Conservation (phyloP, 2,113 vertebrate species). For the Dromiciops gliroides region DNA sequence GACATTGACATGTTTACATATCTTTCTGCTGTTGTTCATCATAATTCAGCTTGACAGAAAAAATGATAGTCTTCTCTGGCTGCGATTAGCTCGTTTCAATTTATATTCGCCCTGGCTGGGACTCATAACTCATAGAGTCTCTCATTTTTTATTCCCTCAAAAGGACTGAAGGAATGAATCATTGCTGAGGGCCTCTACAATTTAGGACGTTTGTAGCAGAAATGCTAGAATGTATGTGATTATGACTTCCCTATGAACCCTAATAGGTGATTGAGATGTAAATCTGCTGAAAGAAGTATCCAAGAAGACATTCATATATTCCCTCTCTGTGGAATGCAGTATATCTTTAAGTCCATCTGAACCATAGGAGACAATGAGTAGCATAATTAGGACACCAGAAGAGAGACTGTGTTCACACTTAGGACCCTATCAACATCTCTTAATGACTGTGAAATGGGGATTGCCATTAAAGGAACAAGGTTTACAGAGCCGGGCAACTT, state of each 20-base stretch:
- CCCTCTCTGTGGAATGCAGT: background rate
- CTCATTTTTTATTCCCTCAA: constrained; percentile 23
- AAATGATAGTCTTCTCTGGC: background rate
- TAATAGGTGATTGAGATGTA: background rate
- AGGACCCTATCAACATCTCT: background rate
- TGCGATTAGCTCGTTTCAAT: background rate
- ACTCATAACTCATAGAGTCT: constrained; percentile 32
- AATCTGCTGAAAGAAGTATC: background rate
- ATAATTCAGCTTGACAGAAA: background rate
- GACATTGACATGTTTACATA: background rate
- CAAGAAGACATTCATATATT: background rate
- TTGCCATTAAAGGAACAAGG: constrained; percentile 4
- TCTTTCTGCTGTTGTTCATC: constrained; percentile 16
- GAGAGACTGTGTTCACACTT: background rate
- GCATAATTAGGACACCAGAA: background rate
- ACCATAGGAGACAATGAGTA: background rate
- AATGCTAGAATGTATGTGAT: background rate
- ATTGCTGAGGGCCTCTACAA: background rate
- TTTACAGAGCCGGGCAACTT: background rate
- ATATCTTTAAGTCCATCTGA: background rate
- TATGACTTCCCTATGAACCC: constrained; percentile 47
- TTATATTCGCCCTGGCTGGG: constrained; percentile 42
- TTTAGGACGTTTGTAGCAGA: constrained; percentile 28
- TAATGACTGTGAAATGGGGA: background rate
- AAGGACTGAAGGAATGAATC: constrained; percentile 14